Evolutionary conservation across 1,140 invertebrate species (phyloP).

Genomic region (Micrasema minimum): DNA sequence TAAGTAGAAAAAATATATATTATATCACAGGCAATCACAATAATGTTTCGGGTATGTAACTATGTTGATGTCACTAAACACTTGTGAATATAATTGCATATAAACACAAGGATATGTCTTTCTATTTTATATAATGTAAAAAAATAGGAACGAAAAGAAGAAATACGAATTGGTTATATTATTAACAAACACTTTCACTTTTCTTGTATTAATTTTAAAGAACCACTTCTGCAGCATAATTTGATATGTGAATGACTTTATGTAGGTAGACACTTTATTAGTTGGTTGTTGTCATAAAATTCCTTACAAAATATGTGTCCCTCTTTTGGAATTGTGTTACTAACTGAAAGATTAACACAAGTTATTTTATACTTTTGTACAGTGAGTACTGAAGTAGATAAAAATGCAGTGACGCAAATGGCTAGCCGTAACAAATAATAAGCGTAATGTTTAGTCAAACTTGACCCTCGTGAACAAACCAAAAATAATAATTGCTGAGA

Average conservation of each 20-base stretch:
- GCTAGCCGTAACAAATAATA: constrained; percentile 30
- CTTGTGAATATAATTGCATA: too few species aligned
- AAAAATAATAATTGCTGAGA: constrained; percentile 25
- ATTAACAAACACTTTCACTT: too few species aligned
- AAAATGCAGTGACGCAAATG: constrained; percentile 48
- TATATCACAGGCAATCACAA: constrained; percentile 5
- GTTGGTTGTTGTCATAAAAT: too few species aligned
- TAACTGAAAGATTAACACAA: constrained; percentile 6
- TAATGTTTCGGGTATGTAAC: background rate
- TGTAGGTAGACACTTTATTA: too few species aligned
- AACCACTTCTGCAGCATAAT: constrained; percentile 10
- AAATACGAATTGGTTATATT: background rate
- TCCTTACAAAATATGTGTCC: too few species aligned
- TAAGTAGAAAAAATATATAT: background rate
- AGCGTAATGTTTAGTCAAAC: background rate
- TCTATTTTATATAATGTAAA: background rate
- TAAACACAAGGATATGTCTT: too few species aligned
- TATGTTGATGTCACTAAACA: too few species aligned
- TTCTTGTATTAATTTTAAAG: too few species aligned
- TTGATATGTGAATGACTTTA: background rate
- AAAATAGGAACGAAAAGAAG: background rate
- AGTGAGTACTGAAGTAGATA: constrained; percentile 15
- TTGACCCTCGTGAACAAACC: background rate
- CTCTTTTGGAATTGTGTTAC: background rate
- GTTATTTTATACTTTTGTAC: constrained; percentile 6